These are phyloP conservation scores for Ceratoteleas bidentatus DNA, from an alignment of 1,140 invertebrate species.

Conservation along the genomic window DNA sequence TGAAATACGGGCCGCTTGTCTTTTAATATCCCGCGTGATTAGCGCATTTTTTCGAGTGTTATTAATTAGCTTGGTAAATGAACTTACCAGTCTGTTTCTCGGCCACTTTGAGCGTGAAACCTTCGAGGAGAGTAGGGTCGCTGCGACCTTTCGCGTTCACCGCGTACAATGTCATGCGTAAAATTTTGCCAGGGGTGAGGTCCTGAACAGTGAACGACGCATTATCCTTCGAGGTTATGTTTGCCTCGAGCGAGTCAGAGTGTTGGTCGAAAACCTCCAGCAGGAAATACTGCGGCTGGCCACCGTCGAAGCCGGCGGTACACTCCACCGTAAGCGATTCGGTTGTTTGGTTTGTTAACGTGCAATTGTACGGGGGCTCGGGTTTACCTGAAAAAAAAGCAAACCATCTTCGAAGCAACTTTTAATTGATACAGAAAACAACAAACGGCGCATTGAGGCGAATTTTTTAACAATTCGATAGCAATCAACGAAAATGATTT, in stretches of 20 bases:
- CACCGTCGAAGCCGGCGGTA: slow-evolving; percentile 89
- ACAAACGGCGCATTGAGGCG: too few relatives aligned
- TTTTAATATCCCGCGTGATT: too few relatives aligned
- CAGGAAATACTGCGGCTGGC: slow-evolving; percentile 86
- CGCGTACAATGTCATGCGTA: slow-evolving; percentile 88
- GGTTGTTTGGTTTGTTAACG: slow-evolving; percentile 89
- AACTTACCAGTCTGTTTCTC: slow-evolving; percentile 90
- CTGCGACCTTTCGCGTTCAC: slow-evolving; percentile 92
- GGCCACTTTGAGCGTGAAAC: slow-evolving; percentile 89
- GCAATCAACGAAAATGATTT: too few relatives aligned
- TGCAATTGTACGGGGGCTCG: slow-evolving; percentile 90
- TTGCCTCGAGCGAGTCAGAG: slow-evolving; percentile 84
- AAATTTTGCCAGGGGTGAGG: slow-evolving; percentile 85
- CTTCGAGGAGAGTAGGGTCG: slow-evolving; percentile 89
- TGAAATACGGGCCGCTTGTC: too few relatives aligned
- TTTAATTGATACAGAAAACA: too few relatives aligned
- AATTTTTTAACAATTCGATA: too few relatives aligned
- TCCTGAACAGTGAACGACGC: slow-evolving; percentile 86
- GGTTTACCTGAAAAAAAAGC: slow-evolving; percentile 87
- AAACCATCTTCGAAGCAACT: too few relatives aligned
- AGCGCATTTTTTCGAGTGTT: not conserved
- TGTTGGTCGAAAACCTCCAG: slow-evolving; percentile 88
- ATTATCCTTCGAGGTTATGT: slow-evolving; percentile 85
- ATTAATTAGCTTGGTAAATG: slow-evolving; percentile 13
- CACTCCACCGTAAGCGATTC: slow-evolving; percentile 90